phyloP scores from a whole-genome alignment of 2,113 vertebrate genomes.

The Oryzias melastigma region DNA sequence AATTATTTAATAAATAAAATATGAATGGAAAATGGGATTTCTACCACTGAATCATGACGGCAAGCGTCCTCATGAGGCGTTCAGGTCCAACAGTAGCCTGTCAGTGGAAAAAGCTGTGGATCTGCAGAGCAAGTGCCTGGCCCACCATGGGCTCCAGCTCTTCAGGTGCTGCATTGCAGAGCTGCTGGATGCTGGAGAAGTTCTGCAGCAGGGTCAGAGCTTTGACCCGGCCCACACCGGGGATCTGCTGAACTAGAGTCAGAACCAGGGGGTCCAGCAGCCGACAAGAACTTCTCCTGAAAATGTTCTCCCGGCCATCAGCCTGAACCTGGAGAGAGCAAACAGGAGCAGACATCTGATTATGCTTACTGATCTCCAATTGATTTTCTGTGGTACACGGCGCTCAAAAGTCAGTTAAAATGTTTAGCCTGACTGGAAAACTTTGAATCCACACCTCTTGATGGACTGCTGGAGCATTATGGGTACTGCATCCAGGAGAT shows the following conservation, averaged over 20 bases:
- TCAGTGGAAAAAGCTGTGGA: conserved; percentile 81
- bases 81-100: neutral
- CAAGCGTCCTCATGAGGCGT: neutral
- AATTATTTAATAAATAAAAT: too few species aligned
- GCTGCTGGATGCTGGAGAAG: conserved; percentile 22
- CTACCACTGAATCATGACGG: too few species aligned
- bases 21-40: too few species aligned
- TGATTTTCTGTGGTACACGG: too few species aligned
- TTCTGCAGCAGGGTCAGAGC: conserved; percentile 11
- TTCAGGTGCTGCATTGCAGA: conserved; percentile 56
- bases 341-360: too few species aligned
- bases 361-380: too few species aligned
- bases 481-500: too few species aligned
- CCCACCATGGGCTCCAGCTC: conserved; percentile 84
- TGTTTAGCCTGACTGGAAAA: too few species aligned
- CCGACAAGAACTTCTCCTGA: conserved; percentile 58
- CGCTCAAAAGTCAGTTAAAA: too few species aligned
- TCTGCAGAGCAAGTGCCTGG: conserved; percentile 72
- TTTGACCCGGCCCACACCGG: conserved; percentile 80
- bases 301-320: conserved; percentile 83
- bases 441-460: too few species aligned
- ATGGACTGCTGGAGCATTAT: too few species aligned
- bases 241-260: conserved; percentile 80
- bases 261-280: conserved; percentile 76
- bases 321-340: conserved; percentile 78